Percentiles rank a stretch among this genome's conserved stretches.
These are phyloP conservation scores for Diaphora mendica DNA, from an alignment of 2,888 invertebrate genomes.

Conservation along the genomic window DNA sequence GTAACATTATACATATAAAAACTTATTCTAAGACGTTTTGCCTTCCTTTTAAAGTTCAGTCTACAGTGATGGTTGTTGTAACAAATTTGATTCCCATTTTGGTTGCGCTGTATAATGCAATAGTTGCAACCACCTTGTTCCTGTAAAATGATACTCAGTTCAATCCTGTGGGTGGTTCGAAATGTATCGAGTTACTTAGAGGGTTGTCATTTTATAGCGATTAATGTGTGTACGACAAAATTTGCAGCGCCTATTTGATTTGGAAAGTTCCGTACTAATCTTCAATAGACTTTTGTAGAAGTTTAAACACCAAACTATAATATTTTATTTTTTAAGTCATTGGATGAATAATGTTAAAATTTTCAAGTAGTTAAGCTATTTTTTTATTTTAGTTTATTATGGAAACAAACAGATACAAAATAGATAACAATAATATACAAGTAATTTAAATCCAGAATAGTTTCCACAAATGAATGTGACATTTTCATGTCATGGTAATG, in stretches of 20 bases:
- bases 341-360: too few relatives aligned
- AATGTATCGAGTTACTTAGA: conserved; percentile 68
- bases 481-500: too few relatives aligned
- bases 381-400: too few relatives aligned
- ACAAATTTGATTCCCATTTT: conserved; percentile 56
- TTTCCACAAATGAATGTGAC: too few relatives aligned
- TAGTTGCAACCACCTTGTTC: conserved; percentile 77
- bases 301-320: not conserved
- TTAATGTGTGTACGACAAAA: conserved; percentile 23
- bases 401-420: too few relatives aligned
- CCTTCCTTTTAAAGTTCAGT: conserved; percentile 44
- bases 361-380: too few relatives aligned
- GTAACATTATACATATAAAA: conserved; percentile 7
- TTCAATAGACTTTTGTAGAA: not conserved
- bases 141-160: conserved; percentile 77
- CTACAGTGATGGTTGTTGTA: conserved; percentile 26
- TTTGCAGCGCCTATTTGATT: conserved; percentile 24
- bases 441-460: too few relatives aligned
- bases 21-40: conserved; percentile 22
- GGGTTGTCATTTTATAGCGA: conserved; percentile 54
- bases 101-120: conserved; percentile 64
- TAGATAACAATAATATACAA: too few relatives aligned
- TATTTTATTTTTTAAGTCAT: too few relatives aligned
- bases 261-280: too few relatives aligned
- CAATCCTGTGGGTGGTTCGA: conserved; percentile 71